Percentiles rank a stretch among this genome's conserved stretches.
Conservation (phyloP, 2,888 invertebrate genomes). For the Tryphoninae sp. region DNA sequence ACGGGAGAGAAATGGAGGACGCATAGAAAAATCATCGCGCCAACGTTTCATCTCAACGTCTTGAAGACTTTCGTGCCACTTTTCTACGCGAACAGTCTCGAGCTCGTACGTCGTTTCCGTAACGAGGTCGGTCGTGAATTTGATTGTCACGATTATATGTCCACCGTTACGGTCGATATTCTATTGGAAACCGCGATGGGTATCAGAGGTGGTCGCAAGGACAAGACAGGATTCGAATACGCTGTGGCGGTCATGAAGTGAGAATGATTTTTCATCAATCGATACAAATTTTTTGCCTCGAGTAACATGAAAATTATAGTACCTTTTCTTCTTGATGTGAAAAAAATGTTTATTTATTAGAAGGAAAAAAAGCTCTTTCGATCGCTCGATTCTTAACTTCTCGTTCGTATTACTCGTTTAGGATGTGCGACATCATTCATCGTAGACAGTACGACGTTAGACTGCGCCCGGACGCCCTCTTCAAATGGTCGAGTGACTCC, state of each 20-base stretch:
- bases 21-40: slow-evolving; percentile 83
- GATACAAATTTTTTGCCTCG: not conserved
- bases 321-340: not conserved
- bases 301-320: not conserved
- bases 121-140: slow-evolving; percentile 81
- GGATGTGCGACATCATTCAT: slow-evolving; percentile 84
- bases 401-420: slow-evolving; percentile 65
- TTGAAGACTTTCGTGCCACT: slow-evolving; percentile 83
- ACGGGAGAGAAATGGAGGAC: slow-evolving; percentile 82
- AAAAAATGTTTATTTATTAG: slow-evolving; percentile 7
- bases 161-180: slow-evolving; percentile 82
- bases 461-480: slow-evolving; percentile 81
- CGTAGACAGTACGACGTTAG: slow-evolving; percentile 82
- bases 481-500: slow-evolving; percentile 81
- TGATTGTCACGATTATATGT: slow-evolving; percentile 83
- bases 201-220: slow-evolving; percentile 80
- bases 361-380: not conserved
- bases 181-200: slow-evolving; percentile 84
- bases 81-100: slow-evolving; percentile 82
- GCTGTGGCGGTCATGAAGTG: slow-evolving; percentile 84
- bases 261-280: slow-evolving; percentile 63
- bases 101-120: slow-evolving; percentile 79
- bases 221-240: slow-evolving; percentile 83
- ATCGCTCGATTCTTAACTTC: slow-evolving; percentile 11
- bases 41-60: slow-evolving; percentile 82